Percentiles rank a stretch among this genome's conserved stretches.
phyloP scores from a whole-genome alignment of 2,888 invertebrate genomes.

The Nineta flava region DNA sequence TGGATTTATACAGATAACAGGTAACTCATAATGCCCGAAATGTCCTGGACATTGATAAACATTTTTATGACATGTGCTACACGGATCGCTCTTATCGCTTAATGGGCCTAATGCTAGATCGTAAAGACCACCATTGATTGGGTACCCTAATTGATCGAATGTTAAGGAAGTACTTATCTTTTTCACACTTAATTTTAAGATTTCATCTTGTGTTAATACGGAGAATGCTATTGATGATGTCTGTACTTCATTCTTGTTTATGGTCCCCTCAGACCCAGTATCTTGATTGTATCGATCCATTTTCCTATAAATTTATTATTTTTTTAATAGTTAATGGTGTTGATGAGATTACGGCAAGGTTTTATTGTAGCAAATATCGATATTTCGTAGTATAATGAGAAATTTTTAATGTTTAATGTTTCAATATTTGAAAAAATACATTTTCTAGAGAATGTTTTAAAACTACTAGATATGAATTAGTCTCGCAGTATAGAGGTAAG shows the following conservation, averaged over 20 bases:
- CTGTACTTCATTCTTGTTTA: background rate
- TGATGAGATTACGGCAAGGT: too few relatives aligned
- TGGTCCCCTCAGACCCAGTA: too few relatives aligned
- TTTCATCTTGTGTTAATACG: slow-evolving; percentile 36
- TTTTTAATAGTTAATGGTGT: too few relatives aligned
- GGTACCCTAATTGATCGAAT: slow-evolving; percentile 71
- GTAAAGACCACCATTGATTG: slow-evolving; percentile 75
- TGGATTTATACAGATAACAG: slow-evolving; percentile 81
- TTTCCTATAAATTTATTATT: too few relatives aligned
- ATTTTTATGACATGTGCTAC: slow-evolving; percentile 61
- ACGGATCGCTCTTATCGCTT: slow-evolving; percentile 42
- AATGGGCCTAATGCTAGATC: slow-evolving; percentile 60
- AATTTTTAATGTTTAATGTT: too few relatives aligned
- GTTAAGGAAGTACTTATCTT: slow-evolving; percentile 63
- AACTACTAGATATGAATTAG: too few relatives aligned
- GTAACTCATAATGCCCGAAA: slow-evolving; percentile 85
- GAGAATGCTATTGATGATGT: background rate
- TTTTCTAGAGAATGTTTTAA: too few relatives aligned
- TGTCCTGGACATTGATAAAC: slow-evolving; percentile 72
- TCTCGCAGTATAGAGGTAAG: too few relatives aligned
- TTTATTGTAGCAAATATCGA: too few relatives aligned
- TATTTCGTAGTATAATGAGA: too few relatives aligned
- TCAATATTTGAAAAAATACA: too few relatives aligned
- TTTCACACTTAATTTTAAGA: slow-evolving; percentile 61
- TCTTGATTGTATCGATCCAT: too few relatives aligned